These are phyloP conservation scores for Dissostichus mawsoni DNA, from an alignment of 2,113 vertebrate species.

Conservation along the genomic window DNA sequence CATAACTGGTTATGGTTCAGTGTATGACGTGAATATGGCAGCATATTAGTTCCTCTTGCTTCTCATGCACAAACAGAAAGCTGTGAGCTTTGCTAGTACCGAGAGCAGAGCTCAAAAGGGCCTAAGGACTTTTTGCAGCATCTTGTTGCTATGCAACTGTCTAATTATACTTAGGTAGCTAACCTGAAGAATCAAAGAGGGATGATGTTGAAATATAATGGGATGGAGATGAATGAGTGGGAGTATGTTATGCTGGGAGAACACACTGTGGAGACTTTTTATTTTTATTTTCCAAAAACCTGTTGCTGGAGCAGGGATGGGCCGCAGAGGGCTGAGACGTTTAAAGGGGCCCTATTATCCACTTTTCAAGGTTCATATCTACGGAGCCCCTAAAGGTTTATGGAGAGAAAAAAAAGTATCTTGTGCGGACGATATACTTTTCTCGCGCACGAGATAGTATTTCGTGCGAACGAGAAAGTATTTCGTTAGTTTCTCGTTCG, in stretches of 20 bases:
- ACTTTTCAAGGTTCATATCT: too few relatives aligned
- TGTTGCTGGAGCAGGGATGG: not conserved
- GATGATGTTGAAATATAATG: constrained; percentile 1
- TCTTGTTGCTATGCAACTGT: constrained; percentile 60
- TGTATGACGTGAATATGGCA: constrained; percentile 13
- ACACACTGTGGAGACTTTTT: not conserved
- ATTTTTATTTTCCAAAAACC: constrained; percentile 7
- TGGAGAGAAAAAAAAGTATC: too few relatives aligned
- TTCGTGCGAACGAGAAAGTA: too few relatives aligned
- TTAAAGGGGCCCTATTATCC: too few relatives aligned
- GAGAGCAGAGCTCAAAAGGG: constrained; percentile 36
- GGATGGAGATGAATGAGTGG: not conserved
- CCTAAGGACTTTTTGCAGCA: constrained; percentile 15
- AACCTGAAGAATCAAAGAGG: constrained; percentile 33
- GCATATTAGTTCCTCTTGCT: constrained; percentile 1
- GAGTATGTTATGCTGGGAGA: not conserved
- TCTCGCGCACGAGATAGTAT: too few relatives aligned
- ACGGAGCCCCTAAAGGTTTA: too few relatives aligned
- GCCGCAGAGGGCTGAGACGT: not conserved
- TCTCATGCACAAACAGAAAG: constrained; percentile 33
- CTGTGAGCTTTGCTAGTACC: constrained; percentile 22
- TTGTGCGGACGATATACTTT: too few relatives aligned
- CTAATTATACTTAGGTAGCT: constrained; percentile 50
- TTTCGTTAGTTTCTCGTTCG: too few relatives aligned
- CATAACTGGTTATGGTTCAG: constrained; percentile 36